Percentiles rank a stretch among this genome's conserved stretches.
phyloP scores from a whole-genome alignment of 92 coral and sea anemone genomes.

The Virgularia gustaviana region DNA sequence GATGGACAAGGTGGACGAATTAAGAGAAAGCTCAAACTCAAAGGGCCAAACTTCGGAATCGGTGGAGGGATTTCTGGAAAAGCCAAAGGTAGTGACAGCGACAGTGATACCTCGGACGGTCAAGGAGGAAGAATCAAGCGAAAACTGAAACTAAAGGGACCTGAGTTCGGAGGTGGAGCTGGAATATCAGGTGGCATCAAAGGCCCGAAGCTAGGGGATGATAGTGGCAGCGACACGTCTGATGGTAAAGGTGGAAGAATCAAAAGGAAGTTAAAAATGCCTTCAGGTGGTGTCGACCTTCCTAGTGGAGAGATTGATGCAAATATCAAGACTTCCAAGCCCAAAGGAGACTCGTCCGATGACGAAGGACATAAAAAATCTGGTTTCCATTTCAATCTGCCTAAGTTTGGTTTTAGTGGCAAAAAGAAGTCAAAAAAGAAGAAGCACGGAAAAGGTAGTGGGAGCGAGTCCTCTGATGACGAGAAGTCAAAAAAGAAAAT shows the following conservation, averaged over 20 bases:
- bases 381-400: neutral
- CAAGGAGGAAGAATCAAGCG: conserved; percentile 29
- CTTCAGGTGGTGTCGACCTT: conserved; percentile 4
- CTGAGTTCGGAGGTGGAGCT: neutral
- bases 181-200: conserved; percentile 1
- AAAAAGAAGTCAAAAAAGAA: neutral
- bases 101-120: conserved; percentile 29
- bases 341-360: conserved; percentile 2
- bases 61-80: conserved; percentile 5
- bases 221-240: conserved; percentile 19
- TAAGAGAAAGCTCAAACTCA: neutral
- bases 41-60: neutral
- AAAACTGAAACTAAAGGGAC: conserved; percentile 14
- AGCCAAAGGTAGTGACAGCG: neutral
- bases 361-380: neutral
- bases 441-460: conserved; percentile 6
- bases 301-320: conserved; percentile 1
- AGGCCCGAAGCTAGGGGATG: conserved; percentile 18
- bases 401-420: neutral
- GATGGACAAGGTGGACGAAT: conserved; percentile 29
- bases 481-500: conserved; percentile 9
- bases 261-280: conserved; percentile 7
- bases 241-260: conserved; percentile 24
- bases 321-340: neutral
- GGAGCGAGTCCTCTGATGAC: conserved; percentile 7